Evolutionary conservation across 2,888 invertebrate genomes (phyloP).

Genomic region (Lasioglossum figueresi): DNA sequence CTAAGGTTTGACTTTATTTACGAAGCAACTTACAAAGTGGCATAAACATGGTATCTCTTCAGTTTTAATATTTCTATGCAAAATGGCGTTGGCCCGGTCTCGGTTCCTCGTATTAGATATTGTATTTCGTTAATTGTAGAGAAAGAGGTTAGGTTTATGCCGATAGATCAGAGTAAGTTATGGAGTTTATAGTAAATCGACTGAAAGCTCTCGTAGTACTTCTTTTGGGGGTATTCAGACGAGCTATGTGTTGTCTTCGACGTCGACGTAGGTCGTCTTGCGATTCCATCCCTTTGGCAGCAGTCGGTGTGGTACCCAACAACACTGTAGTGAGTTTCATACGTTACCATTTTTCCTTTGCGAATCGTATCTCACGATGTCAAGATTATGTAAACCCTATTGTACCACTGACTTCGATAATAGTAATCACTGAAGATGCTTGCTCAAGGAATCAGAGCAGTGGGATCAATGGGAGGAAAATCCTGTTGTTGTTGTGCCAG

Average conservation of each 20-base stretch:
- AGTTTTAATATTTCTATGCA: background rate
- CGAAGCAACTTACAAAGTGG: background rate
- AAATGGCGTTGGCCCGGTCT: constrained; percentile 51
- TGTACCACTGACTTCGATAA: constrained; percentile 45
- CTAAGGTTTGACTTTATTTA: background rate
- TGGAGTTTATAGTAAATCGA: constrained; percentile 84
- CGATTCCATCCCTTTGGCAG: constrained; percentile 86
- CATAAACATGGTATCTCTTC: background rate
- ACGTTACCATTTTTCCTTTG: background rate
- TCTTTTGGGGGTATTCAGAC: constrained; percentile 85
- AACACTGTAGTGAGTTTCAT: constrained; percentile 51
- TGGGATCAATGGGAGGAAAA: constrained; percentile 88
- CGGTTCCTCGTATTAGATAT: constrained; percentile 14
- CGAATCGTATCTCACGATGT: background rate
- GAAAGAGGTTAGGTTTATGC: constrained; percentile 52
- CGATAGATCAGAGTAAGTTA: constrained; percentile 78
- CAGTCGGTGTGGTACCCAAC: constrained; percentile 85
- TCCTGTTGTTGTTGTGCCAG: constrained; percentile 81
- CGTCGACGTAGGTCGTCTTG: constrained; percentile 85
- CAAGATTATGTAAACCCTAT: constrained; percentile 35
- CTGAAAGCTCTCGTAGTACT: constrained; percentile 86
- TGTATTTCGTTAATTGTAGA: constrained; percentile 1
- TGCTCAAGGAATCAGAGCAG: constrained; percentile 81
- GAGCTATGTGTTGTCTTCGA: constrained; percentile 87
- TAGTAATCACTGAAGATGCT: constrained; percentile 60